phyloP scores from a whole-genome alignment of 2,113 vertebrate species.

The Callorhinus ursinus region DNA sequence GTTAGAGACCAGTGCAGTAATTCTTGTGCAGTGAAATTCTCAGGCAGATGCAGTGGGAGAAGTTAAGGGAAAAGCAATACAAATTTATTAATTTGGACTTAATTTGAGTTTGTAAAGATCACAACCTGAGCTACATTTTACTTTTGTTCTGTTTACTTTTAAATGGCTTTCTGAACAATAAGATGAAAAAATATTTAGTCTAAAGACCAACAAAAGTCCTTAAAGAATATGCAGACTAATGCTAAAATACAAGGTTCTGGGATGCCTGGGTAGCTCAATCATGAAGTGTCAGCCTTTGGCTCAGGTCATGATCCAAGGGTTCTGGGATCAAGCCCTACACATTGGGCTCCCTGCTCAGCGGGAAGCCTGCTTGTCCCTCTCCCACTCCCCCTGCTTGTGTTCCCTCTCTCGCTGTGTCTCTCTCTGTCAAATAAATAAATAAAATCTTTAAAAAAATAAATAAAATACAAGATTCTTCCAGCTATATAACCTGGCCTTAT shows the following conservation, averaged over 20 bases:
- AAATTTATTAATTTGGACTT: neutral
- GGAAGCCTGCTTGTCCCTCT: too few species aligned
- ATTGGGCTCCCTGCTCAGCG: too few species aligned
- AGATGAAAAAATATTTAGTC: neutral
- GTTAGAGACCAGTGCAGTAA: neutral
- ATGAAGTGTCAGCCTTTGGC: too few species aligned
- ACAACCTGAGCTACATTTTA: neutral
- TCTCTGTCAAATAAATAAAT: too few species aligned
- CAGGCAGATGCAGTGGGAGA: neutral
- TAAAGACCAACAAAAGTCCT: neutral
- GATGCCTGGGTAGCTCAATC: too few species aligned
- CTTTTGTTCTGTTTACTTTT: conserved; percentile 48
- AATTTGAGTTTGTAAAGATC: neutral
- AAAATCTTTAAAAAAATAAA: too few species aligned
- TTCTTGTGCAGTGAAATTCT: conserved; percentile 14
- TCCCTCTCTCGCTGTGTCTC: too few species aligned
- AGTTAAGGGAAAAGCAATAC: neutral
- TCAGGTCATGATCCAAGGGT: too few species aligned
- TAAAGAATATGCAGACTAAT: neutral
- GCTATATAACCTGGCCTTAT: neutral
- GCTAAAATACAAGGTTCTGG: neutral
- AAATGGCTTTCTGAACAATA: neutral
- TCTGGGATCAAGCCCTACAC: too few species aligned
- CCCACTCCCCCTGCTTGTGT: too few species aligned
- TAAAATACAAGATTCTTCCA: neutral